Evolutionary conservation across 2,113 vertebrate species (phyloP), one percentile per base, ranked within the genome.

Genomic region (Australoheros scitulus): DNA sequence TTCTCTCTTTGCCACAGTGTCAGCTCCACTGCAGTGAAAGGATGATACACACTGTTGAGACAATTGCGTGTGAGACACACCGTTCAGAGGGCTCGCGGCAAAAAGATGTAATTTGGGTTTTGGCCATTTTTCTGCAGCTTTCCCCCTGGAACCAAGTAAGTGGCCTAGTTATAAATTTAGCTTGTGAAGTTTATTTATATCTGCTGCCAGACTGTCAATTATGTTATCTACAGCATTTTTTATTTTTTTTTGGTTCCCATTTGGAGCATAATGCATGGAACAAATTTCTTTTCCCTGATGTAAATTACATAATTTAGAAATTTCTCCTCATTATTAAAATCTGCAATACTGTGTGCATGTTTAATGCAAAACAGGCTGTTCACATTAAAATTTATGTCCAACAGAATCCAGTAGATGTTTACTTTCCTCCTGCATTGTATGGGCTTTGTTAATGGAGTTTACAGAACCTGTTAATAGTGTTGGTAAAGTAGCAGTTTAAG

Each of bases 171-270:
- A 41, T 60, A 65, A 34, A 63, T 79, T 72, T 72, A 60, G 65
- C 65, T 26, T 34, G 77, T 72, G 79, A 83, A 81, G 87, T 87
- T 82, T 89, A 83, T 89, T 86, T 59, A 64, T 81, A 85, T 88
- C 81, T 76, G 74, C 74, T 83, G 80, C 84, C 79, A 11, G 50
- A 81, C 60, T 83, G 77, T 90, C 88, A 81, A 38, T 85, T 85
- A 63, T 78, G 61, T 85, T 75, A 79, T 85, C 80, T 63, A 2
- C 79, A 41, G 65, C n/a, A 47, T 76, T 70, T 60, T 76, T 76
- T 24, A n/a, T n/a, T 76, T 72, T 52, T 52, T 56, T 74, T 76
- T 57, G 26, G 55, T 32, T 77, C 61, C 76, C 56, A 84, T 77
- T 78, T 85, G 57, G 56, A 61, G 65, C 47, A 17, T 41, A 82